Evolutionary conservation across 2,888 invertebrate species (phyloP).

Genomic region (Tetheella fluctuosa): DNA sequence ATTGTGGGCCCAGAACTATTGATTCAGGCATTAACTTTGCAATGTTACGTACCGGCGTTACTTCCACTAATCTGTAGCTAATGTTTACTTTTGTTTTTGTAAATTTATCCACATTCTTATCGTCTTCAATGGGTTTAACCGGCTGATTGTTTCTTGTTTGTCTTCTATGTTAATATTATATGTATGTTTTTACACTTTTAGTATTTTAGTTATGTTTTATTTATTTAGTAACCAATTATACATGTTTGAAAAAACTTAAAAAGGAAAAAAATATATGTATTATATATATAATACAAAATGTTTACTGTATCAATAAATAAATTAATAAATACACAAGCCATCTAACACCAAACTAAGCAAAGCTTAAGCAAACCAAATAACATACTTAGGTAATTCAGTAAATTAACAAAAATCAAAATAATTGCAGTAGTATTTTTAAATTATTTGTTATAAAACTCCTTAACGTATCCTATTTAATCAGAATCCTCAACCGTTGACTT

Average conservation of each 20-base stretch:
- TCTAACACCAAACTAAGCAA: no score
- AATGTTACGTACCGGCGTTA: constrained; percentile 40
- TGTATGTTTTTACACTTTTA: neutral
- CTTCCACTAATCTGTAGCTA: constrained; percentile 60
- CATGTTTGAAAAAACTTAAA: no score
- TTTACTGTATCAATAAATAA: no score
- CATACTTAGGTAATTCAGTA: no score
- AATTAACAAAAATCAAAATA: no score
- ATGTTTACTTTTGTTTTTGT: constrained; percentile 64
- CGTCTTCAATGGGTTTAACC: constrained; percentile 18
- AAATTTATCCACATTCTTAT: constrained; percentile 45
- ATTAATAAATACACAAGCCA: no score
- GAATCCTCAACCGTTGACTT: constrained; percentile 30
- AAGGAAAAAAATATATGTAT: no score
- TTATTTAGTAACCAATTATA: neutral
- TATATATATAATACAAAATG: no score
- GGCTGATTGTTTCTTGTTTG: constrained; percentile 38
- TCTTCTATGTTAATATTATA: constrained; percentile 12
- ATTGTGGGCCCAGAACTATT: constrained; percentile 62
- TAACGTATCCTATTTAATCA: neutral
- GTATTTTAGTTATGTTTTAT: neutral
- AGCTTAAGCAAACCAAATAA: no score
- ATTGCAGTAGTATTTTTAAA: no score
- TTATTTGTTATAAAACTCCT: neutral
- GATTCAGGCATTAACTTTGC: constrained; percentile 58